Conservation (phyloP, 1,140 invertebrate species). For the silkworm (Bombyx mori) region DNA sequence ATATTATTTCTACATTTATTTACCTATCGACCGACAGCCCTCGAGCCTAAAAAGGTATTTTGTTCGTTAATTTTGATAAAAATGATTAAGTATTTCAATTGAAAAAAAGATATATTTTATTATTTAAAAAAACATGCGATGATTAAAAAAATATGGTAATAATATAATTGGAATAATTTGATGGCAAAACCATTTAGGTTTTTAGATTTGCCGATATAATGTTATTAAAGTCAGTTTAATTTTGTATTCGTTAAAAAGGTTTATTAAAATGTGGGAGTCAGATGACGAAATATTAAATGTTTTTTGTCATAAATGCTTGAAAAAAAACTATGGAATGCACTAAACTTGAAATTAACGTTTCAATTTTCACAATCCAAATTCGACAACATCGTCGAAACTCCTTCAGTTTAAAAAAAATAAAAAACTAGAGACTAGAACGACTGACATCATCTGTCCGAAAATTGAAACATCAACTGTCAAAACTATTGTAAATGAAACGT, state of each 20-base stretch:
- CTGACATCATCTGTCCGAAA: not conserved
- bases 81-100: too few relatives aligned
- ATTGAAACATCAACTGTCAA: not conserved
- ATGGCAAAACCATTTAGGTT: too few relatives aligned
- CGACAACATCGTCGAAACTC: too few relatives aligned
- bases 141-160: too few relatives aligned
- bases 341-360: not conserved
- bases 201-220: too few relatives aligned
- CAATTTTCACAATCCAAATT: not conserved
- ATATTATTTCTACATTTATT: conserved; percentile 2
- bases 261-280: too few relatives aligned
- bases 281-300: not conserved
- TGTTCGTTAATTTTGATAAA: too few relatives aligned
- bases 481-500: not conserved
- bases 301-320: not conserved
- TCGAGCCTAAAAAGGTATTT: conserved; percentile 18
- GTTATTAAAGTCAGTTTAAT: too few relatives aligned
- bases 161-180: too few relatives aligned
- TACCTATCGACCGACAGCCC: conserved; percentile 45
- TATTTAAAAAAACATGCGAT: too few relatives aligned
- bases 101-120: too few relatives aligned
- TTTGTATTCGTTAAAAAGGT: too few relatives aligned
- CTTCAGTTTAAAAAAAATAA: not conserved
- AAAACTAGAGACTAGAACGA: not conserved
- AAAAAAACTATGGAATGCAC: not conserved